Conservation (phyloP, 64 coral and sea anemone genomes). For the Dendronephthya gigantea region DNA sequence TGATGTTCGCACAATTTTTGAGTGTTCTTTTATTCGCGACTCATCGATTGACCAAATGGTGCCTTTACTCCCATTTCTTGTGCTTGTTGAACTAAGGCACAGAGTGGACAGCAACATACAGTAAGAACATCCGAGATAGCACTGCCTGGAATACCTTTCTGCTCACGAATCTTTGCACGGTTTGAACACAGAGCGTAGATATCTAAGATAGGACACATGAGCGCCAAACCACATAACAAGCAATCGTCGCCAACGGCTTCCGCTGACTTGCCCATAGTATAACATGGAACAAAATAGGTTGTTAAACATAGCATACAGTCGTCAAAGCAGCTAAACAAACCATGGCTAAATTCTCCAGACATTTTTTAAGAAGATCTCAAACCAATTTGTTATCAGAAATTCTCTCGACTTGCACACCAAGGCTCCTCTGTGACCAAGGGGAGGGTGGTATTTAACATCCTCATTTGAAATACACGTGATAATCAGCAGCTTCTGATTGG, state of each 20-base stretch:
- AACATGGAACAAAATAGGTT: slow-evolving; percentile 51
- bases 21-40: slow-evolving; percentile 39
- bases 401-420: neutral
- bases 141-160: slow-evolving; percentile 63
- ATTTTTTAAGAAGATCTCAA: slow-evolving; percentile 3
- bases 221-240: slow-evolving; percentile 56
- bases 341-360: slow-evolving; percentile 45
- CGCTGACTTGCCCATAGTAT: slow-evolving; percentile 74
- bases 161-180: slow-evolving; percentile 64
- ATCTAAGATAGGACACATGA: slow-evolving; percentile 48
- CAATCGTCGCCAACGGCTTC: slow-evolving; percentile 87
- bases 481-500: neutral
- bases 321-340: slow-evolving; percentile 49
- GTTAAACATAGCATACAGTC: slow-evolving; percentile 59
- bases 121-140: slow-evolving; percentile 50
- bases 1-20: neutral
- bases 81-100: slow-evolving; percentile 55
- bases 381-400: neutral
- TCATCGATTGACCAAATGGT: slow-evolving; percentile 65
- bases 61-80: slow-evolving; percentile 79
- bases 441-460: too few relatives aligned
- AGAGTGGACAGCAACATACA: slow-evolving; percentile 54
- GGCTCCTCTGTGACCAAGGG: neutral
- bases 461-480: neutral
- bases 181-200: slow-evolving; percentile 54